phyloP scores from a whole-genome alignment of 2,113 vertebrate species.

The Pelecanoides urinatrix region DNA sequence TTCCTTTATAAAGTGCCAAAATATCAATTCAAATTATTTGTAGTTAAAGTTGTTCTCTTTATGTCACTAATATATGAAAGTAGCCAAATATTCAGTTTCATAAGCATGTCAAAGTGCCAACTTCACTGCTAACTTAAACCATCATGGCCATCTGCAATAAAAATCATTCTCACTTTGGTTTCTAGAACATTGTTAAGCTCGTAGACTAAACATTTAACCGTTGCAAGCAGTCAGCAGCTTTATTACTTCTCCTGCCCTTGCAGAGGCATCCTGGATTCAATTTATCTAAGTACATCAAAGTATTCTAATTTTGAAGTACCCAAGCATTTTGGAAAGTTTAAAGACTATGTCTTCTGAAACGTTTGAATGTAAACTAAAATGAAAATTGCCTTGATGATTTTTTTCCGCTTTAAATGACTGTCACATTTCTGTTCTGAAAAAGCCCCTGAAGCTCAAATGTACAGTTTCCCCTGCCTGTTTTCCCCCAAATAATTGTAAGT shows the following conservation, averaged over 20 bases:
- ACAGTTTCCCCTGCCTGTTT: neutral
- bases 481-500: neutral
- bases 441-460: slow-evolving; percentile 12
- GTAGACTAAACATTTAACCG: slow-evolving; percentile 76
- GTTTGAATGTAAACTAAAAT: slow-evolving; percentile 67
- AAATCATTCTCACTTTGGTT: slow-evolving; percentile 58
- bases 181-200: slow-evolving; percentile 57
- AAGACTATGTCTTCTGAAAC: slow-evolving; percentile 70
- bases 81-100: slow-evolving; percentile 47
- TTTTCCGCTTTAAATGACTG: slow-evolving; percentile 61
- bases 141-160: slow-evolving; percentile 68
- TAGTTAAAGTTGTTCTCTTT: slow-evolving; percentile 57
- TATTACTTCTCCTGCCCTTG: slow-evolving; percentile 61
- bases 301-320: slow-evolving; percentile 67
- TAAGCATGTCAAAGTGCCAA: slow-evolving; percentile 44
- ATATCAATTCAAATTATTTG: slow-evolving; percentile 47
- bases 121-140: slow-evolving; percentile 62
- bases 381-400: slow-evolving; percentile 63
- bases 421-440: slow-evolving; percentile 58
- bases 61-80: slow-evolving; percentile 50
- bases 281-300: slow-evolving; percentile 76
- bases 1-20: slow-evolving; percentile 41
- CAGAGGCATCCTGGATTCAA: slow-evolving; percentile 72
- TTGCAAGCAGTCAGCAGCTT: slow-evolving; percentile 71
- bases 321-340: slow-evolving; percentile 72